Conservation (phyloP, 1,140 invertebrate genomes). For the Papilio polyxenes region DNA sequence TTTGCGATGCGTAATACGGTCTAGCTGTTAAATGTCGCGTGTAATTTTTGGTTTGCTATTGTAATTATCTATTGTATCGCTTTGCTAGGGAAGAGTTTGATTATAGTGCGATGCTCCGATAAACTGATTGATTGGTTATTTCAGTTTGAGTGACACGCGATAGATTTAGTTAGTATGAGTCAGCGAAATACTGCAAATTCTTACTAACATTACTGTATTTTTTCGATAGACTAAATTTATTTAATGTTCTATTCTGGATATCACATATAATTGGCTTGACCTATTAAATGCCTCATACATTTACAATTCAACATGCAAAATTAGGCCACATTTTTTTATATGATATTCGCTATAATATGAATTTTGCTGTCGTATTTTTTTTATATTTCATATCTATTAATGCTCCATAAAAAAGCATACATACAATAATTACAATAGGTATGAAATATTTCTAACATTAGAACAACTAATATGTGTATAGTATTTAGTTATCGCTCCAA, state of each 20-base stretch:
- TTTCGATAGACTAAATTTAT: not conserved
- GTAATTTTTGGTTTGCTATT: conserved; percentile 78
- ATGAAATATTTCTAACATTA: too few species aligned
- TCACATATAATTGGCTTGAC: not conserved
- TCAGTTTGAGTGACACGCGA: conserved; percentile 68
- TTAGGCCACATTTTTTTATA: not conserved
- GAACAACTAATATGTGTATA: not conserved
- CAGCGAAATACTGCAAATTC: conserved; percentile 52
- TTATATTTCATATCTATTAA: too few species aligned
- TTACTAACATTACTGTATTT: not conserved
- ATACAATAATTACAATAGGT: too few species aligned
- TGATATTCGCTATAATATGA: not conserved
- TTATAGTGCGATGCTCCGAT: conserved; percentile 71
- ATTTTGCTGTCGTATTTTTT: too few species aligned
- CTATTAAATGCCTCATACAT: not conserved
- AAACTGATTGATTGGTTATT: conserved; percentile 76
- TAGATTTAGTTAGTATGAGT: conserved; percentile 59
- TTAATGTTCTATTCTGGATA: not conserved
- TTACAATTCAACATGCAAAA: not conserved
- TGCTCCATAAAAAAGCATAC: too few species aligned
- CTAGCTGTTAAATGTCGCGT: conserved; percentile 70
- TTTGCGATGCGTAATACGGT: conserved; percentile 71
- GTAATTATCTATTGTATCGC: conserved; percentile 76
- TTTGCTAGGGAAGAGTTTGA: conserved; percentile 73
- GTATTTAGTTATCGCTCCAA: not conserved